These are phyloP conservation scores for Hafferia zeledoni DNA, from an alignment of 2,797 vertebrate species.

Conservation along the genomic window DNA sequence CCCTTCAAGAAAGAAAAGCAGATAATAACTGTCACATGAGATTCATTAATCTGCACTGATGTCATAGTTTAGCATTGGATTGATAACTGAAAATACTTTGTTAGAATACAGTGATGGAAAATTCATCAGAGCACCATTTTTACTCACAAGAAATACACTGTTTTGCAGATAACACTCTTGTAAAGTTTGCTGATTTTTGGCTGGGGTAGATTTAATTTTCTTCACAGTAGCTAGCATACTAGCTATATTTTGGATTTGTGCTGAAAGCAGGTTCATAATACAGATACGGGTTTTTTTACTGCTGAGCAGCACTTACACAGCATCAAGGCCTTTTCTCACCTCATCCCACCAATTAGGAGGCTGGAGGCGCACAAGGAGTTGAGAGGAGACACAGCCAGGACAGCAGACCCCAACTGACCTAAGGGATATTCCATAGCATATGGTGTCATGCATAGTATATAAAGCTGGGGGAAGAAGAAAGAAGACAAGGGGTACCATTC, in stretches of 20 bases:
- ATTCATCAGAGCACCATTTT: not conserved
- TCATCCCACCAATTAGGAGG: not conserved
- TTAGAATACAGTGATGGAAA: not conserved
- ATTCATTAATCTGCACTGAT: not conserved
- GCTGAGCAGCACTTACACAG: not conserved
- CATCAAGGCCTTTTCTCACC: not conserved
- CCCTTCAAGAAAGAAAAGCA: not conserved
- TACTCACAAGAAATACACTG: not conserved
- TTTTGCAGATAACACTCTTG: not conserved
- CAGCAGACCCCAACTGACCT: not conserved
- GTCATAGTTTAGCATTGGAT: not conserved
- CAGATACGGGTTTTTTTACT: not conserved
- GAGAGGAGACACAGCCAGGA: too few species aligned
- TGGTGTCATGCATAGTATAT: too few species aligned
- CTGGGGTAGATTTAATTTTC: not conserved
- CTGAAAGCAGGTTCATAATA: not conserved
- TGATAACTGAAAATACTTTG: not conserved
- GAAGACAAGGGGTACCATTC: not conserved
- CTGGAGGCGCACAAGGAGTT: not conserved
- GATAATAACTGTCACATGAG: not conserved
- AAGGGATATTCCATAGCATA: not conserved
- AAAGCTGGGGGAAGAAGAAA: not conserved
- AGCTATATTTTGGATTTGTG: not conserved
- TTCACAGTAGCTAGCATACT: not conserved
- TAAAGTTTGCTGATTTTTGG: not conserved